phyloP scores from a whole-genome alignment of 1,140 invertebrate species.

The Leptinotarsa texana region DNA sequence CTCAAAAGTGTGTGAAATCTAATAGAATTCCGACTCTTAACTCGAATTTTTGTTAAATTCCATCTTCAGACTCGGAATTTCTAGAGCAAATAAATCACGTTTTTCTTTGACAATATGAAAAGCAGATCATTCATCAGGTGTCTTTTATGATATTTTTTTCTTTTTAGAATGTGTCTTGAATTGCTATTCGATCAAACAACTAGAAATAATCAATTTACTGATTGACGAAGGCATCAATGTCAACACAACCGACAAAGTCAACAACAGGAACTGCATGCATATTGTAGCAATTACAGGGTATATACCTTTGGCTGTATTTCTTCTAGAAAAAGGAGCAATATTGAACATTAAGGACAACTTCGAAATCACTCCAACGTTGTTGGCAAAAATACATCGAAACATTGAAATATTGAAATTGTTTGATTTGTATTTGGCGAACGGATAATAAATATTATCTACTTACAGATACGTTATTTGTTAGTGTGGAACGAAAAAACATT shows the following conservation, averaged over 20 bases:
- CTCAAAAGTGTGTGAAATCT: too few relatives aligned
- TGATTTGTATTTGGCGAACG: background rate
- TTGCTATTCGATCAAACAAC: background rate
- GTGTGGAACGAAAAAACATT: too few relatives aligned
- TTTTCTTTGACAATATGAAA: too few relatives aligned
- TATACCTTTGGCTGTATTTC: conserved; percentile 16
- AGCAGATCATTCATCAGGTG: background rate
- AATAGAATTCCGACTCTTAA: too few relatives aligned
- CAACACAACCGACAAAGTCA: background rate
- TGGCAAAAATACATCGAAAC: conserved; percentile 17
- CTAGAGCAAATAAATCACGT: too few relatives aligned
- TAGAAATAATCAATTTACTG: conserved; percentile 7
- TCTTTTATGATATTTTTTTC: background rate
- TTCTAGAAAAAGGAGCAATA: conserved; percentile 17
- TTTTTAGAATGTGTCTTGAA: conserved; percentile 11
- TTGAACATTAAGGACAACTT: conserved; percentile 14
- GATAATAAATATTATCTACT: background rate
- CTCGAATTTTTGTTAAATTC: too few relatives aligned
- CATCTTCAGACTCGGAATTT: too few relatives aligned
- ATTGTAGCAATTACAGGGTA: conserved; percentile 17
- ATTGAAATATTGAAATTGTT: conserved; percentile 9
- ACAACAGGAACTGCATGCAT: conserved; percentile 18
- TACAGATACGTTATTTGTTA: background rate
- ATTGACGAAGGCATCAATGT: background rate
- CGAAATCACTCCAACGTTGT: background rate